phyloP scores from a whole-genome alignment of 2,888 invertebrate species.

The Eupithecia dodoneata region DNA sequence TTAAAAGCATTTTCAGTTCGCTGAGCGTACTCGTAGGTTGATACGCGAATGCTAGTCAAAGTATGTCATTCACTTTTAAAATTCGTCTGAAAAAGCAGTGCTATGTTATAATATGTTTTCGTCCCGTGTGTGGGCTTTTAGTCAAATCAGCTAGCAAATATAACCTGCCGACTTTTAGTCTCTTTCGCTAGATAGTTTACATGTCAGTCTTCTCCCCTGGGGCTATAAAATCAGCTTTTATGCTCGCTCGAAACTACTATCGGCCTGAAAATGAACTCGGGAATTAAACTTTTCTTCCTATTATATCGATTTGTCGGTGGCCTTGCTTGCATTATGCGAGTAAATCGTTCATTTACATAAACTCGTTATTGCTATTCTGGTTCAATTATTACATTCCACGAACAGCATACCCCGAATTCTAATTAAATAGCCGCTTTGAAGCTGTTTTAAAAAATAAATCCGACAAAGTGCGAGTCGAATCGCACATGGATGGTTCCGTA shows the following conservation, averaged over 20 bases:
- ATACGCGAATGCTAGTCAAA: slow-evolving; percentile 19
- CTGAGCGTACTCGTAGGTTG: slow-evolving; percentile 8
- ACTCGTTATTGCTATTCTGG: slow-evolving; percentile 26
- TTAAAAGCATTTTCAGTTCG: slow-evolving; percentile 30
- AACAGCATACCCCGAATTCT: slow-evolving; percentile 9
- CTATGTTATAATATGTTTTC: slow-evolving; percentile 16
- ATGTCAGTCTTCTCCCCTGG: slow-evolving; percentile 43
- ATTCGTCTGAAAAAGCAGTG: slow-evolving; percentile 26
- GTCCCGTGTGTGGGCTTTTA: slow-evolving; percentile 43
- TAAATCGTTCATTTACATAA: slow-evolving; percentile 31
- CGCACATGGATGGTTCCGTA: no score
- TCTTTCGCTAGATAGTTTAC: slow-evolving; percentile 32
- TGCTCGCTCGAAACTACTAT: slow-evolving; percentile 9
- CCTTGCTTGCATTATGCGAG: slow-evolving; percentile 25
- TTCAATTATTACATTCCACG: slow-evolving; percentile 20
- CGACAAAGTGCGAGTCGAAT: no score
- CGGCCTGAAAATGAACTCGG: slow-evolving; percentile 19
- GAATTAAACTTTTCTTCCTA: slow-evolving; percentile 35
- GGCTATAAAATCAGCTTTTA: slow-evolving; percentile 42
- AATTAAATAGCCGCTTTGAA: slow-evolving; percentile 18
- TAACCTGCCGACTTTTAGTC: slow-evolving; percentile 35
- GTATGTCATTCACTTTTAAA: slow-evolving; percentile 36
- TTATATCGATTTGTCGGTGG: slow-evolving; percentile 22
- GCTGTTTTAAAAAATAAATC: slow-evolving; percentile 13
- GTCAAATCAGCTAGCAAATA: slow-evolving; percentile 44